These are phyloP conservation scores for Cyprinodon brontotheroides DNA, from an alignment of 2,113 vertebrate genomes.

Conservation along the genomic window DNA sequence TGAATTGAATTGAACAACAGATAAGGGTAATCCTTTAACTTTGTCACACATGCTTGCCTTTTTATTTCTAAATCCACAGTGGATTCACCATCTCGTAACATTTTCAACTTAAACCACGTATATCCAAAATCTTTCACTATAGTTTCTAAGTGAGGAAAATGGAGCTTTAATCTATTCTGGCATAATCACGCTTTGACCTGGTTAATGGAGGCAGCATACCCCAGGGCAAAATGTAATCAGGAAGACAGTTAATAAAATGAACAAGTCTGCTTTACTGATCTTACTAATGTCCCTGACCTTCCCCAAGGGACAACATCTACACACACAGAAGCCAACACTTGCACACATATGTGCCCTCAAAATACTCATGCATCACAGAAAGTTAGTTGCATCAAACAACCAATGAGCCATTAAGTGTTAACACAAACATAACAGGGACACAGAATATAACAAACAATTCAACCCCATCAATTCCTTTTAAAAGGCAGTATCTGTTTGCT, in stretches of 20 bases:
- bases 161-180: slow-evolving; percentile 67
- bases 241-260: slow-evolving; percentile 74
- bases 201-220: slow-evolving; percentile 73
- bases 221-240: slow-evolving; percentile 73
- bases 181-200: slow-evolving; percentile 72
- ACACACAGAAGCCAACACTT: slow-evolving; percentile 23
- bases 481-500: background rate
- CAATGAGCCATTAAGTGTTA: slow-evolving; percentile 13
- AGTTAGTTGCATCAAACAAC: background rate
- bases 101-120: slow-evolving; percentile 46
- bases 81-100: slow-evolving; percentile 9
- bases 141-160: slow-evolving; percentile 57
- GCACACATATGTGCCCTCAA: slow-evolving; percentile 14
- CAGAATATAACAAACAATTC: slow-evolving; percentile 6
- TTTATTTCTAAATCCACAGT: slow-evolving; percentile 6
- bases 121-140: slow-evolving; percentile 39
- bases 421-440: background rate
- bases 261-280: slow-evolving; percentile 68
- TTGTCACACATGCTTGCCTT: background rate
- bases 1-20: too few relatives aligned
- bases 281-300: slow-evolving; percentile 71
- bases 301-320: slow-evolving; percentile 41
- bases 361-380: slow-evolving; percentile 11
- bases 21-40: slow-evolving; percentile 17
- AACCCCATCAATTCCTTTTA: slow-evolving; percentile 3